phyloP scores from a whole-genome alignment of 64 coral and sea anemone genomes.

The Porites lutea region DNA sequence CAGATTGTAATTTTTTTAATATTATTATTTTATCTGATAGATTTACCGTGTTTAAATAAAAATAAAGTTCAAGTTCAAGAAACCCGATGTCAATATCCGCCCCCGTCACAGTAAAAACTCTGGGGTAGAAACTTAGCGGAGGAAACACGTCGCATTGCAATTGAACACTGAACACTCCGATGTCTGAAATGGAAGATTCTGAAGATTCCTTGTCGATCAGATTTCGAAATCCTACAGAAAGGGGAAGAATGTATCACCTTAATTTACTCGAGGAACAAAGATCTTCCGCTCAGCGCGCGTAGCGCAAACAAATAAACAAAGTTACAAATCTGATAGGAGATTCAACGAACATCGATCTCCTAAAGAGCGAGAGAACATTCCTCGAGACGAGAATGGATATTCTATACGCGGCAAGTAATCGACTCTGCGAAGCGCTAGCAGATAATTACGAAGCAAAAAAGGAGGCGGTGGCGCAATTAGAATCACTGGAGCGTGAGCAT shows the following conservation, averaged over 20 bases:
- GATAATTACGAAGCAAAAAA: conserved; percentile 6
- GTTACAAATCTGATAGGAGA: not conserved
- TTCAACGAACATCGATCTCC: not conserved
- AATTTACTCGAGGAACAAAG: not conserved
- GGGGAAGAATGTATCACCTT: not conserved
- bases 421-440: not conserved
- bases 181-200: too few relatives aligned
- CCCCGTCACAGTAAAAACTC: too few relatives aligned
- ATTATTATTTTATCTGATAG: too few relatives aligned
- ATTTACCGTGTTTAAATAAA: too few relatives aligned
- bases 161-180: too few relatives aligned
- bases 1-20: too few relatives aligned
- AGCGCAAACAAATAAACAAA: conserved; percentile 17
- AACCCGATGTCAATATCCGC: too few relatives aligned
- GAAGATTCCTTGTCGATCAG: too few relatives aligned
- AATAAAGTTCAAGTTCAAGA: too few relatives aligned
- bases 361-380: not conserved
- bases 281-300: not conserved
- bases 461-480: conserved; percentile 24
- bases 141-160: too few relatives aligned
- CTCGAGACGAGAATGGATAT: not conserved
- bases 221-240: not conserved
- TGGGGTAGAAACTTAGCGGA: too few relatives aligned
- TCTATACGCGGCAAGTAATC: not conserved
- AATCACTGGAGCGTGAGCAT: conserved; percentile 9